These are phyloP conservation scores for Watsonalla cultraria DNA, from an alignment of 2,888 invertebrate genomes.

Conservation along the genomic window DNA sequence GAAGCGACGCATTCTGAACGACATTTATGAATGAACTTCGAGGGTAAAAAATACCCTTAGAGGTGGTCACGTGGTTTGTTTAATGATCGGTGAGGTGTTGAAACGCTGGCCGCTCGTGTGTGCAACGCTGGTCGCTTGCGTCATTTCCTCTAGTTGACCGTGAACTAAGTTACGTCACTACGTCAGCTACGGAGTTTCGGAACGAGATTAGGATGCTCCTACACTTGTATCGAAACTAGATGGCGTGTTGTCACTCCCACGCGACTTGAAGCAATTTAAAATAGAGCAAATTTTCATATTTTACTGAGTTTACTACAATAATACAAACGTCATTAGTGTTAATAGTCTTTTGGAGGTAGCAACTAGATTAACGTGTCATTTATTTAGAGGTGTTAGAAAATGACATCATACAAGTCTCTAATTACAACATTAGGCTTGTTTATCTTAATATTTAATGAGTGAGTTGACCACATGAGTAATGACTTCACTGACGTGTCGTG, in stretches of 20 bases:
- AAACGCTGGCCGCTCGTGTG: slow-evolving; percentile 37
- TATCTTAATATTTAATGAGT: slow-evolving; percentile 18
- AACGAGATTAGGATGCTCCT: slow-evolving; percentile 62
- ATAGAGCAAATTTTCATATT: background rate
- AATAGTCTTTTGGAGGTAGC: slow-evolving; percentile 6
- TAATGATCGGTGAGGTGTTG: slow-evolving; percentile 38
- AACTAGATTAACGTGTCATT: slow-evolving; percentile 25
- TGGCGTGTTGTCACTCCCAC: slow-evolving; percentile 39
- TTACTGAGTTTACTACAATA: no score
- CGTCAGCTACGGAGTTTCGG: slow-evolving; percentile 57
- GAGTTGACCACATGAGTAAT: slow-evolving; percentile 2
- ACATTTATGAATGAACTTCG: slow-evolving; percentile 20
- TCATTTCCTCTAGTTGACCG: slow-evolving; percentile 76
- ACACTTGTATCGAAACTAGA: slow-evolving; percentile 34
- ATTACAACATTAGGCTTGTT: slow-evolving; percentile 33
- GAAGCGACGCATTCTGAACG: no score
- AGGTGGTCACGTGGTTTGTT: slow-evolving; percentile 39
- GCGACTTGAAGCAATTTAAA: slow-evolving; percentile 10
- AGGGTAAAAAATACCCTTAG: slow-evolving; percentile 15
- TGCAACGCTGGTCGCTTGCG: slow-evolving; percentile 55
- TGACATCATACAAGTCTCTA: slow-evolving; percentile 35
- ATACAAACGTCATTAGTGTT: no score
- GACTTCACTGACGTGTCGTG: background rate
- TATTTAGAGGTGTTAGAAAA: slow-evolving; percentile 30
- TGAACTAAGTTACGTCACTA: slow-evolving; percentile 75